Evolutionary conservation across 2,888 invertebrate species (phyloP), one percentile per base, ranked within the genome.

Genomic region (Euphydryas editha): DNA sequence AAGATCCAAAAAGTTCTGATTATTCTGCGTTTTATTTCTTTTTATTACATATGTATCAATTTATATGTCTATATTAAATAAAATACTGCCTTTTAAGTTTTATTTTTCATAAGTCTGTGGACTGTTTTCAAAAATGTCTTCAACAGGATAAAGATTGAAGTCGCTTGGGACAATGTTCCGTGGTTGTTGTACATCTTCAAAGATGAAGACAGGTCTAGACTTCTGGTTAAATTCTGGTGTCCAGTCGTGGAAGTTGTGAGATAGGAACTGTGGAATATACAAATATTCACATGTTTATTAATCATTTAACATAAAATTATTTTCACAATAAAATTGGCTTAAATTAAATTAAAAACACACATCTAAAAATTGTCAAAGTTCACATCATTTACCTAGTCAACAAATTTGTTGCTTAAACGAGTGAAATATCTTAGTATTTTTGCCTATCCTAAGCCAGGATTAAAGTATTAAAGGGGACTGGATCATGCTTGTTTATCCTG

Each of bases 161-260:
- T 86, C 87, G 70, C 74, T 79, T 47, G 80, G 61, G 1, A 80
- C 65, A 36, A 78, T 42, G 67, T 77, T 78, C 56, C 76, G 66
- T 79, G 81, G 82, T 13, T 85, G 85, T 0, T 83, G 81, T 2
- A 81, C 70, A 36, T 82, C 83, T 54, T 86, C 84, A 0, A 81
- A 74, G 0, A 79, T 51, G 36, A 79, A 79, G 51, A 79, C 73
- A 0, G 20, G 18, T 13, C 57, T 64, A 4, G 36, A 62, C 42
- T 74, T 78, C 1, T 73, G 70, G 42, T 70, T 61, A 5, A 13
- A 65, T 59, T 83, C 77, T 36, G 30, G 30, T 30, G 71, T 72
- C 47, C 59, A 57, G 13, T 82, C 79, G 64, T 75, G 76, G 13
- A 57, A 54, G n/a, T 69, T 78, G 47, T 75, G 69, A 0, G 73